Conservation (phyloP, 1,140 invertebrate species). For the Conus ventricosus region DNA sequence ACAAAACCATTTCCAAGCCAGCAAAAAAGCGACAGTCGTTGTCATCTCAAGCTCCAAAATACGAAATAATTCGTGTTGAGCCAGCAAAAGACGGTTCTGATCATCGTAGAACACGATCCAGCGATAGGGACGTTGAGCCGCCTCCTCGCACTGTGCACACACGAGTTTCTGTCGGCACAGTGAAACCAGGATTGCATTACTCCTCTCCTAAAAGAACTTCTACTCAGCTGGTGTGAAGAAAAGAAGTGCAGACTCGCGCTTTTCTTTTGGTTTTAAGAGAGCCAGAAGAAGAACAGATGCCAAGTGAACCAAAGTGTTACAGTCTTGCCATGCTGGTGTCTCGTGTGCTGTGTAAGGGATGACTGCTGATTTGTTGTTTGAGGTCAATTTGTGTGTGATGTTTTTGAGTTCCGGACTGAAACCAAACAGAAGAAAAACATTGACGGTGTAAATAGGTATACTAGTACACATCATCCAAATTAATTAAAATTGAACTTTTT, state of each 20-base stretch:
- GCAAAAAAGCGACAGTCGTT: not conserved
- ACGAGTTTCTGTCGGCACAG: conserved; percentile 10
- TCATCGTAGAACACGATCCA: conserved; percentile 25
- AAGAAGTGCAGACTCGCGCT: conserved; percentile 3
- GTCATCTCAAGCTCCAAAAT: not conserved
- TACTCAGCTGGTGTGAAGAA: not conserved
- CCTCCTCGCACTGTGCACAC: conserved; percentile 34
- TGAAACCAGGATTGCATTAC: not conserved
- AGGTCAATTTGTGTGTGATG: too few relatives aligned
- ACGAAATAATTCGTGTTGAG: conserved; percentile 32
- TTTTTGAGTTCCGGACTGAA: too few relatives aligned
- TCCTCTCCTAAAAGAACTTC: not conserved
- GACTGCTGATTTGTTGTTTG: too few relatives aligned
- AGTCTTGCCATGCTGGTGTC: too few relatives aligned
- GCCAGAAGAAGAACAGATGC: conserved; percentile 20
- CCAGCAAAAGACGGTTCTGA: conserved; percentile 4
- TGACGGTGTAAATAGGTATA: too few relatives aligned
- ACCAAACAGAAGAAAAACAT: too few relatives aligned
- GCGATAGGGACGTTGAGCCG: not conserved
- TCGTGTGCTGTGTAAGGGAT: too few relatives aligned
- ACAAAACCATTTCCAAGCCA: not conserved
- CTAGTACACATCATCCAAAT: too few relatives aligned
- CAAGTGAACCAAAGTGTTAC: conserved; percentile 2
- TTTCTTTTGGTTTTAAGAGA: conserved; percentile 24
- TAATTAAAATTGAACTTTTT: too few relatives aligned